Percentiles rank a stretch among this genome's conserved stretches.
phyloP scores from a whole-genome alignment of 2,888 invertebrate species.

The Esperia sulphurella region DNA sequence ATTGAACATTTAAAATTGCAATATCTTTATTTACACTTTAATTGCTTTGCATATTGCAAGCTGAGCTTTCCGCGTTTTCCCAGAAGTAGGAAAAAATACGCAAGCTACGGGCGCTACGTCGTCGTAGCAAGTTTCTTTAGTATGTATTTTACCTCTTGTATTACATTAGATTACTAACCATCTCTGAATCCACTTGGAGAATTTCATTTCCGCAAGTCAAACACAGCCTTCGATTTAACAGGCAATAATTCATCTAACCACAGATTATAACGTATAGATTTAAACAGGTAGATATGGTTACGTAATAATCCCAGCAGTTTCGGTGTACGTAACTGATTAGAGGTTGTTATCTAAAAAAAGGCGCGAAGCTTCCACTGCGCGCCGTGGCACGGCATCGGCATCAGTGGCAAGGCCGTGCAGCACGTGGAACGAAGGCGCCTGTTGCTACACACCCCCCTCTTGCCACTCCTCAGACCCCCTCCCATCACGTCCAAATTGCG shows the following conservation, averaged over 20 bases:
- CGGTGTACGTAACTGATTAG: conserved; percentile 37
- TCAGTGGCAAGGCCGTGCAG: conserved; percentile 68
- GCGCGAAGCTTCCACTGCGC: conserved; percentile 59
- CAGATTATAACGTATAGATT: conserved; percentile 1
- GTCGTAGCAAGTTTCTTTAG: too few relatives aligned
- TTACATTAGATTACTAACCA: too few relatives aligned
- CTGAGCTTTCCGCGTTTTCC: too few relatives aligned
- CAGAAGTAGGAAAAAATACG: too few relatives aligned
- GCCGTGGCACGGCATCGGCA: conserved; percentile 20
- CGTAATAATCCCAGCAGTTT: conserved; percentile 28
- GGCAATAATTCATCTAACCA: not conserved
- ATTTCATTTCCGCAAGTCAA: too few relatives aligned
- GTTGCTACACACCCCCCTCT: conserved; percentile 56
- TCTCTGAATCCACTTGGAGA: too few relatives aligned
- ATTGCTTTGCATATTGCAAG: too few relatives aligned
- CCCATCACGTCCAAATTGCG: conserved; percentile 29
- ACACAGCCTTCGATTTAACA: not conserved
- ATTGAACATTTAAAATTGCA: too few relatives aligned
- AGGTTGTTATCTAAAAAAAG: conserved; percentile 63
- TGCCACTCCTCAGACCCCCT: conserved; percentile 23
- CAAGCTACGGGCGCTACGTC: too few relatives aligned
- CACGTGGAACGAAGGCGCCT: conserved; percentile 62
- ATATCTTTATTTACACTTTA: too few relatives aligned
- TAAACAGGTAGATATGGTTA: conserved; percentile 17
- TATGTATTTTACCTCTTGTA: too few relatives aligned